Evolutionary conservation across 2,888 invertebrate genomes (phyloP).

Genomic region (Sacculina carcini): DNA sequence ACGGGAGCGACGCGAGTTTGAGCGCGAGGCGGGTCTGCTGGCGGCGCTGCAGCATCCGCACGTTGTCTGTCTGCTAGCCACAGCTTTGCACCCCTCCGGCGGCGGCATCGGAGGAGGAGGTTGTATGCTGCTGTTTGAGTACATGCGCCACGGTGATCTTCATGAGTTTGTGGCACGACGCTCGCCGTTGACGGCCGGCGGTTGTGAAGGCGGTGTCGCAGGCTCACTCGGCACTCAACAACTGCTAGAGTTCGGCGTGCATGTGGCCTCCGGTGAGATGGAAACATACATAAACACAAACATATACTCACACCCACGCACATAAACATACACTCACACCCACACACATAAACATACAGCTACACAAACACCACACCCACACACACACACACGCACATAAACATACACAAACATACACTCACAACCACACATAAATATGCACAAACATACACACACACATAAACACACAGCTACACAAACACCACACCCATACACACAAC

Average conservation of each 20-base stretch:
- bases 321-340: no score
- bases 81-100: constrained; percentile 60
- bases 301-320: no score
- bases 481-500: no score
- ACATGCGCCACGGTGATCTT: constrained; percentile 87
- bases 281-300: no score
- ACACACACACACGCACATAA: no score
- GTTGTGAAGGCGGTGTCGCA: constrained; percentile 30
- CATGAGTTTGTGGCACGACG: constrained; percentile 82
- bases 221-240: constrained; percentile 49
- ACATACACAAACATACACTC: no score
- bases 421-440: no score
- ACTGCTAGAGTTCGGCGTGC: constrained; percentile 65
- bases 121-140: constrained; percentile 80
- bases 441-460: no score
- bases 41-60: constrained; percentile 83
- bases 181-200: constrained; percentile 38
- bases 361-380: no score
- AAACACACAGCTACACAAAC: no score
- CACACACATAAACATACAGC: no score
- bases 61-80: constrained; percentile 79
- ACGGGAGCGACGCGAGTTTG: constrained; percentile 73
- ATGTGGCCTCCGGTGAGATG: constrained; percentile 47
- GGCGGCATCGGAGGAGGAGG: no score
- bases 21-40: constrained; percentile 77